phyloP scores from a whole-genome alignment of 1,140 invertebrate species.

The Mycetomoellerius zeteki region DNA sequence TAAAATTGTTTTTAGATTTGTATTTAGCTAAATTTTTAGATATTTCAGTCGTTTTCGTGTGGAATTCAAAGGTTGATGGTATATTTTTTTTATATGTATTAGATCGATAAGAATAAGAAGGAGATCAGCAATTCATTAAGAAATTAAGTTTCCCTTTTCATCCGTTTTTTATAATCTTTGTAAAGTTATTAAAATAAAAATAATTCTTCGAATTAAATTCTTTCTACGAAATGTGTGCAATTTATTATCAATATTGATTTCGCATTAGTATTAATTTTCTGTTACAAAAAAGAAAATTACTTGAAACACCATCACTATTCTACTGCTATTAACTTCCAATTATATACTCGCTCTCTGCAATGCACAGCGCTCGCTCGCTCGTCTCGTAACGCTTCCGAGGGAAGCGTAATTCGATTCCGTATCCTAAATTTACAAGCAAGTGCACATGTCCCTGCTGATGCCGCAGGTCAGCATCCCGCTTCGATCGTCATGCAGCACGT shows the following conservation, averaged over 20 bases:
- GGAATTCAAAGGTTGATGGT: background rate
- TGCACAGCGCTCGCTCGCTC: constrained; percentile 5
- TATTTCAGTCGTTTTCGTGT: too few relatives aligned
- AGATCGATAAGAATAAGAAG: background rate
- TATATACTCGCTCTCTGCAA: constrained; percentile 6
- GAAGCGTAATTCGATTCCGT: constrained; percentile 51
- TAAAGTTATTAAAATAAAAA: constrained; percentile 12
- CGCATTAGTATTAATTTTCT: constrained; percentile 13
- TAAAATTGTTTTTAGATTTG: too few relatives aligned
- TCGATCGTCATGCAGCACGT: constrained; percentile 2
- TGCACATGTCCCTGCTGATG: constrained; percentile 37
- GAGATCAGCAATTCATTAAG: background rate
- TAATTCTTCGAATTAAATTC: background rate
- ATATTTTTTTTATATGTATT: background rate
- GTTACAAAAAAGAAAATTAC: constrained; percentile 8
- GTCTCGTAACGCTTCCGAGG: constrained; percentile 15
- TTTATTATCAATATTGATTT: background rate
- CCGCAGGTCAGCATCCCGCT: constrained; percentile 4
- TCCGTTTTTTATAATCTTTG: background rate
- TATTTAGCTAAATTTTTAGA: too few relatives aligned
- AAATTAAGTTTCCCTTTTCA: background rate
- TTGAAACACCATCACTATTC: constrained; percentile 2
- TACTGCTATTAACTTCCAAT: constrained; percentile 46
- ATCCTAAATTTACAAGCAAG: constrained; percentile 60
- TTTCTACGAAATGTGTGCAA: background rate